Percentiles rank a stretch among this genome's conserved stretches.
Conservation (phyloP, 2,113 vertebrate genomes). For the Microtus montanus region DNA sequence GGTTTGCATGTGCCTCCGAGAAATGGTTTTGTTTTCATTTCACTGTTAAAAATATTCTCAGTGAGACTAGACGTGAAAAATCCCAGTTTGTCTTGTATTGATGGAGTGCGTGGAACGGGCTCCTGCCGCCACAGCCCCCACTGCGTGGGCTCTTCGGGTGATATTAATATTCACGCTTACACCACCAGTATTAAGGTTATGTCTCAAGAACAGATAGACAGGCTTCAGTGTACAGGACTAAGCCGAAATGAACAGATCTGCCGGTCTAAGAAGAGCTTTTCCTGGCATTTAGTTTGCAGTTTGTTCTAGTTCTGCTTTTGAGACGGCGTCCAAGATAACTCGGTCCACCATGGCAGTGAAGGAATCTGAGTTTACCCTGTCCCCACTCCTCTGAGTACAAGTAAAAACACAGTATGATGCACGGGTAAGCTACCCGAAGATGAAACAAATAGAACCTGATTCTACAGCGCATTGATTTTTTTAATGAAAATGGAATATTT, state of each 20-base stretch:
- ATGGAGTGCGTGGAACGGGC: not conserved
- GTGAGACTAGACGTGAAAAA: not conserved
- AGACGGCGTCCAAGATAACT: not conserved
- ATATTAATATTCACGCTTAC: not conserved
- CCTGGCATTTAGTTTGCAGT: not conserved
- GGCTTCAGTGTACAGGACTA: not conserved
- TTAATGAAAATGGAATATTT: not conserved
- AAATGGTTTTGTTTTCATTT: not conserved
- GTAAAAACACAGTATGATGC: not conserved
- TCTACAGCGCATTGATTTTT: not conserved
- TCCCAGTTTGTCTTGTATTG: not conserved
- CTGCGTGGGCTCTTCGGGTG: not conserved
- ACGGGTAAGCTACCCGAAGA: not conserved
- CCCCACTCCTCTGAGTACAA: not conserved
- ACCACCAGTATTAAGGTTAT: not conserved
- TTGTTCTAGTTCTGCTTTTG: not conserved
- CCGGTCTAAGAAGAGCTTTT: not conserved
- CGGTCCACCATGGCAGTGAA: not conserved
- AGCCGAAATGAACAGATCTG: not conserved
- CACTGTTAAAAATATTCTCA: constrained; percentile 37
- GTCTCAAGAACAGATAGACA: not conserved
- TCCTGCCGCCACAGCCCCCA: not conserved
- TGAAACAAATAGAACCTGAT: not conserved
- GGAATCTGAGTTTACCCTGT: not conserved
- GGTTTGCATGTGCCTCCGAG: not conserved